Evolutionary conservation across 2,888 invertebrate species (phyloP).

Genomic region (Autographa pulchrina): DNA sequence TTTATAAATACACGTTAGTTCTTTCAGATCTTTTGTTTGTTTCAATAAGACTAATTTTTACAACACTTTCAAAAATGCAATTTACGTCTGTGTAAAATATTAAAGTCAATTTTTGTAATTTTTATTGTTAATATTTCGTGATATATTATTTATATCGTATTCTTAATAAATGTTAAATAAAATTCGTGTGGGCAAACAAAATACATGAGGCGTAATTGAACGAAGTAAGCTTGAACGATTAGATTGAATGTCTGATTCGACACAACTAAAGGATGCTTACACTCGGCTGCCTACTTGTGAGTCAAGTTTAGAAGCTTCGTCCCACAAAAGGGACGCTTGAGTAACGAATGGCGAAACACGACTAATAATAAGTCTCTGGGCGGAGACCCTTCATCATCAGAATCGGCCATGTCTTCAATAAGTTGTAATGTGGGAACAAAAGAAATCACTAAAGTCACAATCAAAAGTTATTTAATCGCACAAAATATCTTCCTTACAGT

Average conservation of each 20-base stretch:
- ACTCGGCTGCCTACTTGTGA: conserved; percentile 1
- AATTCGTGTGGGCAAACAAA: neutral
- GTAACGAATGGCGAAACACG: neutral
- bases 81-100: neutral
- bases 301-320: conserved; percentile 1
- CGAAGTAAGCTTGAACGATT: conserved; percentile 5
- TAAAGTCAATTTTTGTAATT: neutral
- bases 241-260: neutral
- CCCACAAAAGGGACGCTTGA: conserved; percentile 2
- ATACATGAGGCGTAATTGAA: neutral
- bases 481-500: neutral
- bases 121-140: neutral
- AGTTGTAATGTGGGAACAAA: neutral
- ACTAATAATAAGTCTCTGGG: neutral
- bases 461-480: conserved; percentile 12
- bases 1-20: neutral
- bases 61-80: neutral
- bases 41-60: neutral
- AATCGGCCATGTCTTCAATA: conserved; percentile 10
- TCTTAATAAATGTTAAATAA: neutral
- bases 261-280: conserved; percentile 4
- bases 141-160: too few species aligned
- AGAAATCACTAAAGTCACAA: conserved; percentile 9
- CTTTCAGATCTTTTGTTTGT: neutral
- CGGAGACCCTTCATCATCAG: conserved; percentile 9